Evolutionary conservation across 2,113 vertebrate species (phyloP).

Genomic region (Chauna torquata): DNA sequence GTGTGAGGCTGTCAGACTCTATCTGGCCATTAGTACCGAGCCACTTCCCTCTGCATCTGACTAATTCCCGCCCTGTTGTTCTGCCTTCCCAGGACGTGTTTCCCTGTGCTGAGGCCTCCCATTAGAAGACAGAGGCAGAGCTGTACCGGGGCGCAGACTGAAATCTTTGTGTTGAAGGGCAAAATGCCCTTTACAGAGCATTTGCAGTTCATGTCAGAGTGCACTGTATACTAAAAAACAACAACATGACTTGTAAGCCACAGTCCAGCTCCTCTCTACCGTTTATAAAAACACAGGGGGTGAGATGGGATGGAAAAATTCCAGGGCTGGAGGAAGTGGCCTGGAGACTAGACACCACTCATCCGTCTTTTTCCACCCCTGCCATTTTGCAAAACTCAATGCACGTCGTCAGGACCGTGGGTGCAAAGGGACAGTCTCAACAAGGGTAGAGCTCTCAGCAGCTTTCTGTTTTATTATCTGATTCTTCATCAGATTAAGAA

Average conservation of each 20-base stretch:
- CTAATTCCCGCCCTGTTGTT: neutral
- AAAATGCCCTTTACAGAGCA: neutral
- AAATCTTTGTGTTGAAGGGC: neutral
- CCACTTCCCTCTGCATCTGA: neutral
- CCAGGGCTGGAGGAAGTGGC: neutral
- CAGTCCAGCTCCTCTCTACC: neutral
- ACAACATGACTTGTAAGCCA: neutral
- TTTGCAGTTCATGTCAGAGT: neutral
- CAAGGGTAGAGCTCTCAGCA: neutral
- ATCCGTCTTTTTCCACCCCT: neutral
- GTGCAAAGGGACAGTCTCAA: neutral
- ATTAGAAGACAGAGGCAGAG: conserved; percentile 6
- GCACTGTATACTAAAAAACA: neutral
- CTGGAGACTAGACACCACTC: neutral
- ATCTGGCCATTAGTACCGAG: conserved; percentile 36
- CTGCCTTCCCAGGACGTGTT: conserved; percentile 3
- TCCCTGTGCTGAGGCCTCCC: conserved; percentile 23
- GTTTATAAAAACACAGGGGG: neutral
- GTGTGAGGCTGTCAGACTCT: conserved; percentile 72
- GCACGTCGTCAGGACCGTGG: neutral
- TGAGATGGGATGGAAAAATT: neutral
- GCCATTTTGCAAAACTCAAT: neutral
- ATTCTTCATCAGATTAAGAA: neutral
- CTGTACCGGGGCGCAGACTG: neutral
- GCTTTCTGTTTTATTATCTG: neutral